Base-by-base conservation (phyloP, 2,888 invertebrate species). In the Ornithoptera priamus region DNA sequence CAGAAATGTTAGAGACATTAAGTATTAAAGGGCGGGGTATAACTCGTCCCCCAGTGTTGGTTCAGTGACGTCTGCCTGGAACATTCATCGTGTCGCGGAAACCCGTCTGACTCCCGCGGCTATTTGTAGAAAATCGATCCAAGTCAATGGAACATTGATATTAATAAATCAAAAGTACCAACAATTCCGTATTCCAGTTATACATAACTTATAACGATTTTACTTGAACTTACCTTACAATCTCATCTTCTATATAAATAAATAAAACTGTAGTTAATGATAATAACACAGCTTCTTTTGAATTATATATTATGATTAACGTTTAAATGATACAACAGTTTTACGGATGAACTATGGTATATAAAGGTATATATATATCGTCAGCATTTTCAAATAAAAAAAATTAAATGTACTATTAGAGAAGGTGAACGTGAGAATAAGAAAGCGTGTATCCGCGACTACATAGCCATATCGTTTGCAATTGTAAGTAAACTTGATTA, bases 61-160 rank as follows among this genome's bases (percentile, higher is more conserved):
- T 39, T 42, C 36, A 62, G 30, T 73, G 70, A 73, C 67, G 77
- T 73, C 75, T 77, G 79, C 80, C 77, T 85, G 85, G 82, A 87
- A 84, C 84, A 85, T 89, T 89, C 83, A 87, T 85, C 80, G 83
- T 76, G 75, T 75, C 75, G 78, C 67, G 72, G 70, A 71, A 74
- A 73, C 72, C 72, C 73, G 83, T 81, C 84, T 84, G 81, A 81
- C 81, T 83, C 82, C 78, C 77, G 71, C 77, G 81, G 85, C 85
- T 89, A 89, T 89, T 89, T 87, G 85, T 83, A 81, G 81, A 76
- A 78, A 85, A 89, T 88, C 90, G 87, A 90, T 90, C 78, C 82
- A 74, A 77, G 74, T 76, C 81, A 67, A 63, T 63, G 53, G 58
- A 61, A 66, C 66, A 39, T 46, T 39, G 46, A 36, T 53, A 65